These are phyloP conservation scores for Strix uralensis DNA, from an alignment of 2,113 vertebrate species.

Conservation along the genomic window DNA sequence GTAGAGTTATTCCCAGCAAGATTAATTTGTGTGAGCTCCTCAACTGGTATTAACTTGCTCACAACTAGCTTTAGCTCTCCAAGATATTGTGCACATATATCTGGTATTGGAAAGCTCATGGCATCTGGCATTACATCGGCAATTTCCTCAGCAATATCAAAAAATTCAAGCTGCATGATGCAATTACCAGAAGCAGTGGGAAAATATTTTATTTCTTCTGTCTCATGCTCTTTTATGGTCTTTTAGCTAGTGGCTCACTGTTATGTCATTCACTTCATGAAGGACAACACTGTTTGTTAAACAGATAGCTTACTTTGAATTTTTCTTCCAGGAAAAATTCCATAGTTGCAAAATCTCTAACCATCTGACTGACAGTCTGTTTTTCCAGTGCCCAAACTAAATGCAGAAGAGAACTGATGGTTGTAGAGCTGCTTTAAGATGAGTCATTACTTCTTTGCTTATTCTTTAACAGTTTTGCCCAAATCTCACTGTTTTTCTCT, in stretches of 20 bases:
- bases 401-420: neutral
- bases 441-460: neutral
- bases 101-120: neutral
- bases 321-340: neutral
- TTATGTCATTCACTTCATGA: neutral
- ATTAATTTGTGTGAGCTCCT: neutral
- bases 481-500: neutral
- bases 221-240: neutral
- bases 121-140: neutral
- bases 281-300: neutral
- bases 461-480: neutral
- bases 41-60: neutral
- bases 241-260: neutral
- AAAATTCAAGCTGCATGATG: constrained; percentile 13
- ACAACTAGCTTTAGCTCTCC: neutral
- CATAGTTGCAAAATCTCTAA: neutral
- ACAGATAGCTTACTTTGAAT: neutral
- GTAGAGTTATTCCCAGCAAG: neutral
- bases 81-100: constrained; percentile 23
- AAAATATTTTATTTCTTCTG: constrained; percentile 40
- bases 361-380: neutral
- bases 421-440: constrained; percentile 1
- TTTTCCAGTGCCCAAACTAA: neutral
- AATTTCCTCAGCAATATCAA: neutral
- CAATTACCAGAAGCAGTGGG: constrained; percentile 22